These are phyloP conservation scores for Eudyptes chrysolophus DNA, from an alignment of 2,113 vertebrate genomes.

Conservation along the genomic window DNA sequence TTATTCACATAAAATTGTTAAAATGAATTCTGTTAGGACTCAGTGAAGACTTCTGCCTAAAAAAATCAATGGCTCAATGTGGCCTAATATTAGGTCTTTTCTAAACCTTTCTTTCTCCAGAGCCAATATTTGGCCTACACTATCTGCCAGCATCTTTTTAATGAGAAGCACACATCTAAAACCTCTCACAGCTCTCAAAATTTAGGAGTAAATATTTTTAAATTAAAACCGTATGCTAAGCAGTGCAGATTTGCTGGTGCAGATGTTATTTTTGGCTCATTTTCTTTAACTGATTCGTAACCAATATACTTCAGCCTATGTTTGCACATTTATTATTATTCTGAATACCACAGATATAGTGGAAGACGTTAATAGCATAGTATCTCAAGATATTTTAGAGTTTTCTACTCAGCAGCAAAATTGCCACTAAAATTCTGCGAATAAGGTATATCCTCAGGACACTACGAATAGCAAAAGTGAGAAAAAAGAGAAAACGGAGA, in stretches of 20 bases:
- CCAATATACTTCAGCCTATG: not conserved
- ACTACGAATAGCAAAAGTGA: not conserved
- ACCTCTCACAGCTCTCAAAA: slow-evolving; percentile 62
- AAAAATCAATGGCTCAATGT: not conserved
- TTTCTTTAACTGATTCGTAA: slow-evolving; percentile 64
- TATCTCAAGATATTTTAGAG: not conserved
- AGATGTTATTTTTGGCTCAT: slow-evolving; percentile 68
- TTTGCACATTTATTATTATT: not conserved
- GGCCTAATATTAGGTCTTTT: slow-evolving; percentile 5
- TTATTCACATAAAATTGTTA: not conserved
- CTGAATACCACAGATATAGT: not conserved
- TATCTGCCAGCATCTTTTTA: slow-evolving; percentile 60
- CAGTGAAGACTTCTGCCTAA: not conserved
- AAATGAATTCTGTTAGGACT: not conserved
- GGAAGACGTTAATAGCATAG: not conserved
- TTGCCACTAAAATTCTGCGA: not conserved
- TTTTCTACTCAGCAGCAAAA: not conserved
- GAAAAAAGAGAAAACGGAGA: not conserved
- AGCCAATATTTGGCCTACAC: slow-evolving; percentile 32
- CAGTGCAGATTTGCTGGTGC: slow-evolving; percentile 52
- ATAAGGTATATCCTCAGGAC: not conserved
- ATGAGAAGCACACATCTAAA: slow-evolving; percentile 69
- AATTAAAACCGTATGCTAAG: slow-evolving; percentile 66
- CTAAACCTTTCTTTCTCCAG: slow-evolving; percentile 7
- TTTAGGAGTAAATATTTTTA: slow-evolving; percentile 68